Conservation (phyloP, 2,113 vertebrate species). For the Oncorhynchus tshawytscha region DNA sequence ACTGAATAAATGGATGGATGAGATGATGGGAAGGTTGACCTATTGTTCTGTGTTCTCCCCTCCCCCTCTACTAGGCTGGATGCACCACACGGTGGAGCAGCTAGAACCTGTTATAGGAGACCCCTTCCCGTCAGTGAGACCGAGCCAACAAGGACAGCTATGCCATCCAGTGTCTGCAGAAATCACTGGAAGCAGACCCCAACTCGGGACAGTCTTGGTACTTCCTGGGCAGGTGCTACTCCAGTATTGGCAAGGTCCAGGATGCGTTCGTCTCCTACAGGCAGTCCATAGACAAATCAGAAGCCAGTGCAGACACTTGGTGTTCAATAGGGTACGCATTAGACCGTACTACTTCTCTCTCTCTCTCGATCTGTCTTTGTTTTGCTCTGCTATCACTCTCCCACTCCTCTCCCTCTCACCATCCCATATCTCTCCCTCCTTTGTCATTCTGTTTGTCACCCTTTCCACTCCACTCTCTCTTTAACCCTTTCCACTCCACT, state of each 20-base stretch:
- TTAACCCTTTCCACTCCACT: no score
- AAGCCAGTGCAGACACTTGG: slow-evolving; percentile 94
- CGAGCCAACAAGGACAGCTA: slow-evolving; percentile 87
- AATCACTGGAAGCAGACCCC: slow-evolving; percentile 89
- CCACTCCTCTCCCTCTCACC: background rate
- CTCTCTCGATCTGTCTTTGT: background rate
- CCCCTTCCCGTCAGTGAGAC: no score
- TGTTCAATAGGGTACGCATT: slow-evolving; percentile 90
- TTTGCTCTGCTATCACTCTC: background rate
- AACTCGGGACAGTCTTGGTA: slow-evolving; percentile 93
- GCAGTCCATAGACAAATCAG: slow-evolving; percentile 93
- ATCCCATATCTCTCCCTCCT: background rate
- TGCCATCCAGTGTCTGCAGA: slow-evolving; percentile 93
- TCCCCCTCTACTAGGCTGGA: slow-evolving; percentile 77
- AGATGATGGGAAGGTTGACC: no score
- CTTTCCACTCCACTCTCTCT: background rate
- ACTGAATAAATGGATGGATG: background rate
- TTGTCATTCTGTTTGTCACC: background rate
- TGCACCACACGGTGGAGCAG: slow-evolving; percentile 91
- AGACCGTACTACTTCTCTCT: no score
- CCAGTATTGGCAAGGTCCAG: slow-evolving; percentile 94
- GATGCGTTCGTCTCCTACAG: slow-evolving; percentile 94
- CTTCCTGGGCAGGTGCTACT: slow-evolving; percentile 94
- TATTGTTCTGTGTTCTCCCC: background rate
- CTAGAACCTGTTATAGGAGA: no score